Evolutionary conservation across 1,140 invertebrate species (phyloP).

Genomic region (Colletes latitarsis): DNA sequence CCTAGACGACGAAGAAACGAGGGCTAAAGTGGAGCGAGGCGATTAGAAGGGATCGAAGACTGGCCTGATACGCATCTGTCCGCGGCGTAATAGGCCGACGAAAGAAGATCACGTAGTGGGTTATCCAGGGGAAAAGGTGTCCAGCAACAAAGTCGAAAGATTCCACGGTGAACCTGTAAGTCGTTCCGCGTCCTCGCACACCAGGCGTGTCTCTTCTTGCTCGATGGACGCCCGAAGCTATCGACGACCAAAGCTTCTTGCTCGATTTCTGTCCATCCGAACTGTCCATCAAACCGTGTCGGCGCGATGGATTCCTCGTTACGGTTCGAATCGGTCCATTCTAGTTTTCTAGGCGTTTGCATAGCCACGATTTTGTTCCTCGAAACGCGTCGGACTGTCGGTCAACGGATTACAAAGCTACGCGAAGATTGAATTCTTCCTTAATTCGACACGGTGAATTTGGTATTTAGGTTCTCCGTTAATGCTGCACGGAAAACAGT

Average conservation of each 20-base stretch:
- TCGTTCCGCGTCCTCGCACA: constrained; percentile 80
- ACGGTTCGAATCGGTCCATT: constrained; percentile 23
- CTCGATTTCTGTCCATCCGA: constrained; percentile 40
- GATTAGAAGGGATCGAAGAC: constrained; percentile 41
- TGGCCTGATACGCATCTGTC: constrained; percentile 48
- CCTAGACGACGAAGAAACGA: constrained; percentile 27
- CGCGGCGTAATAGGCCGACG: constrained; percentile 50
- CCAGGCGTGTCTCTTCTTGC: constrained; percentile 72
- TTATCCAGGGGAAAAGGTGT: constrained; percentile 61
- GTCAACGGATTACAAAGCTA: no score
- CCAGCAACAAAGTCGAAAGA: constrained; percentile 66
- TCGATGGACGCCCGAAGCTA: constrained; percentile 48
- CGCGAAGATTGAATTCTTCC: not conserved
- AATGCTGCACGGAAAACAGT: no score
- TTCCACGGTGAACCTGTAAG: constrained; percentile 73
- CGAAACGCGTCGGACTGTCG: not conserved
- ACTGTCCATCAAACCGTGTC: constrained; percentile 43
- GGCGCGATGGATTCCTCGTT: constrained; percentile 30
- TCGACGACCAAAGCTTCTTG: constrained; percentile 53
- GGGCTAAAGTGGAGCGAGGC: constrained; percentile 39
- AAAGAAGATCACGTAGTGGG: constrained; percentile 61
- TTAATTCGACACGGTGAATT: no score
- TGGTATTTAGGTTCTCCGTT: no score
- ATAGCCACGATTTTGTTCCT: not conserved
- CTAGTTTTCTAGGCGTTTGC: not conserved